These are phyloP conservation scores for Halcyon smyrnensis DNA, from an alignment of 2,797 vertebrate genomes.

Conservation along the genomic window DNA sequence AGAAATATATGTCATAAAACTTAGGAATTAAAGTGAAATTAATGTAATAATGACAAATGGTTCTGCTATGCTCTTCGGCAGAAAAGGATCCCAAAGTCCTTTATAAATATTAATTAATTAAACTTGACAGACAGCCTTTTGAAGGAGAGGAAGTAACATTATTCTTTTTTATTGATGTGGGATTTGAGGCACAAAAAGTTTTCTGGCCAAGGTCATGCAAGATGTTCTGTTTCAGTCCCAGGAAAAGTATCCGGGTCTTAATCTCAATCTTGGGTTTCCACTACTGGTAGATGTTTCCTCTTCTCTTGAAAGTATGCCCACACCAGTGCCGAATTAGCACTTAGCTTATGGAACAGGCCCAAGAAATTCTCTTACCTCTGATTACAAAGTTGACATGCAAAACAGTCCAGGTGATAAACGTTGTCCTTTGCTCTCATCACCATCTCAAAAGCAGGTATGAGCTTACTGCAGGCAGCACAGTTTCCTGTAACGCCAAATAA, in stretches of 20 bases:
- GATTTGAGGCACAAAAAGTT: constrained; percentile 11
- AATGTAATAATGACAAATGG: constrained; percentile 54
- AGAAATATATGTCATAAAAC: constrained; percentile 40
- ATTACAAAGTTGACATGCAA: constrained; percentile 98
- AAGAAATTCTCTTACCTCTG: constrained; percentile 88
- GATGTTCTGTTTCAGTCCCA: not conserved
- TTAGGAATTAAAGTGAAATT: constrained; percentile 47
- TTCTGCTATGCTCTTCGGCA: not conserved
- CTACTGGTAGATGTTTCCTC: not conserved
- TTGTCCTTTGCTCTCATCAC: constrained; percentile 99
- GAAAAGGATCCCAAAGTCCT: constrained; percentile 32
- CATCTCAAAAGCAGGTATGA: constrained; percentile 99
- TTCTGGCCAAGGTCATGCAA: not conserved
- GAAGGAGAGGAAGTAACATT: constrained; percentile 51
- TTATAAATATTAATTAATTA: constrained; percentile 61
- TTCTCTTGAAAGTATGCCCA: not conserved
- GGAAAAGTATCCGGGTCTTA: not conserved
- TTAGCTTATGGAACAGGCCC: not conserved
- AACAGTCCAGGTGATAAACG: constrained; percentile 99
- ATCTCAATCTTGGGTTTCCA: not conserved
- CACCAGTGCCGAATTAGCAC: not conserved
- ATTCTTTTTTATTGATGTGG: constrained; percentile 42
- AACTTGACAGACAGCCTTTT: constrained; percentile 55
- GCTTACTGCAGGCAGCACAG: constrained; percentile 97
- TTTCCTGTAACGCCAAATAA: constrained; percentile 98